Evolutionary conservation across 2,797 vertebrate genomes (phyloP).

Genomic region (Cetoscarus ocellatus): DNA sequence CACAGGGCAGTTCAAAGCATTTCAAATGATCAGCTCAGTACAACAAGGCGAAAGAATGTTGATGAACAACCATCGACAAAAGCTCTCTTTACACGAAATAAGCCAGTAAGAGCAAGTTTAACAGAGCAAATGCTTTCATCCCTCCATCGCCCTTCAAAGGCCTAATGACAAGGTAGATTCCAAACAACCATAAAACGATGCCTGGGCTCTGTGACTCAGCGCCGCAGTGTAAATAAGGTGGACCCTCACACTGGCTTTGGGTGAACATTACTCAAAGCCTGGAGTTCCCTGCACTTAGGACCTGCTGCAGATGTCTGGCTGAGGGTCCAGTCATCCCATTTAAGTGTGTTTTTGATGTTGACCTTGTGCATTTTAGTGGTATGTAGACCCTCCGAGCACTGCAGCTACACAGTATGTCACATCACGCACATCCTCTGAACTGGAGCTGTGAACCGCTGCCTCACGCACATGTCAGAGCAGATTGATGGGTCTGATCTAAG

Average conservation of each 20-base stretch:
- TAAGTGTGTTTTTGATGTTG: constrained; percentile 82
- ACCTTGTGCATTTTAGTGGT: constrained; percentile 59
- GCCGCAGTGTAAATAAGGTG: constrained; percentile 83
- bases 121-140: constrained; percentile 85
- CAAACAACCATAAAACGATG: constrained; percentile 84
- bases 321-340: constrained; percentile 73
- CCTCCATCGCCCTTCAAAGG: constrained; percentile 84
- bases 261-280: constrained; percentile 76
- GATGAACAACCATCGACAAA: constrained; percentile 81
- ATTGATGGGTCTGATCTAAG: constrained; percentile 23
- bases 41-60: constrained; percentile 82
- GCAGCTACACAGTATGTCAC: constrained; percentile 45
- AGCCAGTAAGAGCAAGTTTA: constrained; percentile 87
- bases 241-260: constrained; percentile 69
- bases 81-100: constrained; percentile 84
- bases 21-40: constrained; percentile 75
- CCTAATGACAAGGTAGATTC: constrained; percentile 89
- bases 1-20: constrained; percentile 77
- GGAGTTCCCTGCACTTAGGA: constrained; percentile 80
- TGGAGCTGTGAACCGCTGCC: constrained; percentile 23
- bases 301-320: constrained; percentile 82
- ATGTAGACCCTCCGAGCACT: constrained; percentile 43
- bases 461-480: constrained; percentile 32
- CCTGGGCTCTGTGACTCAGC: constrained; percentile 82
- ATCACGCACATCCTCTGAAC: constrained; percentile 47